These are phyloP conservation scores for Perithous albicinctus DNA, from an alignment of 2,888 invertebrate species.

Conservation along the genomic window DNA sequence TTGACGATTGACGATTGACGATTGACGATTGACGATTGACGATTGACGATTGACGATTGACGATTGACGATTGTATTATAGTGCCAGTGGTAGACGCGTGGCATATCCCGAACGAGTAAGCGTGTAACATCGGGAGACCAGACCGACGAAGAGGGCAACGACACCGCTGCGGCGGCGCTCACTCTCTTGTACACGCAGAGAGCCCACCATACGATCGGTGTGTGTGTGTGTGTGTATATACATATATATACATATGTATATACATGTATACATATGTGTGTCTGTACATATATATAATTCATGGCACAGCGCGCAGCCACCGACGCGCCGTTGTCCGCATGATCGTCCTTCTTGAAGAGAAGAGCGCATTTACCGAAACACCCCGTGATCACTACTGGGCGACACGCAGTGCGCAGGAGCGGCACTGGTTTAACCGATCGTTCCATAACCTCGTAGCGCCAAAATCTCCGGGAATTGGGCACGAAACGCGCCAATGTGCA, in stretches of 20 bases:
- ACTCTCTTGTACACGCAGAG: constrained; percentile 44
- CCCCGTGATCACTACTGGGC: constrained; percentile 10
- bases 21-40: constrained; percentile 49
- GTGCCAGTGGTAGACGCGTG: constrained; percentile 54
- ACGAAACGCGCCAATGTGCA: constrained; percentile 12
- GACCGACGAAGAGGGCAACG: constrained; percentile 82
- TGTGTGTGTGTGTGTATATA: too few relatives aligned
- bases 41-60: constrained; percentile 47
- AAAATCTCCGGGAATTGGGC: constrained; percentile 5
- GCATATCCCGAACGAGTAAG: constrained; percentile 35
- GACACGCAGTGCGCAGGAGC: not conserved
- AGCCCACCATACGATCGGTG: too few relatives aligned
- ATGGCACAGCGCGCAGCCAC: too few relatives aligned
- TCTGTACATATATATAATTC: too few relatives aligned
- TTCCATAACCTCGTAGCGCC: not conserved
- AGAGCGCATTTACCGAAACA: constrained; percentile 43
- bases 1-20: constrained; percentile 20
- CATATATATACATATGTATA: too few relatives aligned
- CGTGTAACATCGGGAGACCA: constrained; percentile 65
- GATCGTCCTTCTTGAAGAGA: constrained; percentile 54
- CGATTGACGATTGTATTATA: constrained; percentile 42
- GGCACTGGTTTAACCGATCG: constrained; percentile 13
- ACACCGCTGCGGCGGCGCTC: constrained; percentile 73
- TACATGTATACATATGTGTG: too few relatives aligned
- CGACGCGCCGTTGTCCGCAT: constrained; percentile 51